phyloP scores from a whole-genome alignment of 35 echinoderm and acorn worm genomes.

The Apostichopus parvimensis region DNA sequence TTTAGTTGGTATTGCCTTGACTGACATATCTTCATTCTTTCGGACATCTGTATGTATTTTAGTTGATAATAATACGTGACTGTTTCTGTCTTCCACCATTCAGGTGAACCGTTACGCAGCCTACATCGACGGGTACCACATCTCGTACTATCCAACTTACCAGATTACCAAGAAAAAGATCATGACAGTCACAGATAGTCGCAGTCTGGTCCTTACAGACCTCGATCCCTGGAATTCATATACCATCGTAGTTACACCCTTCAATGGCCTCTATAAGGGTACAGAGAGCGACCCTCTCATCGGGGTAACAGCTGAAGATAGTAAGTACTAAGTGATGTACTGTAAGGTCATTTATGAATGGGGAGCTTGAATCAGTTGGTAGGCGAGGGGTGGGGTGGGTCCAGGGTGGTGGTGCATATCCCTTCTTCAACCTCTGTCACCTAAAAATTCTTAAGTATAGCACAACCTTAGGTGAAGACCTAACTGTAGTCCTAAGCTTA shows the following conservation, averaged over 20 bases:
- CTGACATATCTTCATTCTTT: neutral
- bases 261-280: slow-evolving; percentile 33
- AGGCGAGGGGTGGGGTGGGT: no score
- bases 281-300: slow-evolving; percentile 2
- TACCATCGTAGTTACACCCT: slow-evolving; percentile 32
- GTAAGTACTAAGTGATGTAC: neutral
- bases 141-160: neutral
- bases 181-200: slow-evolving; percentile 21
- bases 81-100: neutral
- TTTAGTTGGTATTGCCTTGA: no score
- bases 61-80: no score
- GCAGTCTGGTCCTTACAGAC: neutral
- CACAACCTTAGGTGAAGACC: no score
- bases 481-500: no score
- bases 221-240: slow-evolving; percentile 17
- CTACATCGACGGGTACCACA: slow-evolving; percentile 52
- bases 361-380: no score
- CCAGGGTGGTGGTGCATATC: no score
- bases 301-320: slow-evolving; percentile 19
- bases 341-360: no score
- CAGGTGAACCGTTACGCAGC: slow-evolving; percentile 30
- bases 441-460: no score
- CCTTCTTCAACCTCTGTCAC: no score
- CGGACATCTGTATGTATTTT: neutral
- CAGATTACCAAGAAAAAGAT: neutral